phyloP scores from a whole-genome alignment of 1,140 invertebrate genomes.

The Achatina immaculata region DNA sequence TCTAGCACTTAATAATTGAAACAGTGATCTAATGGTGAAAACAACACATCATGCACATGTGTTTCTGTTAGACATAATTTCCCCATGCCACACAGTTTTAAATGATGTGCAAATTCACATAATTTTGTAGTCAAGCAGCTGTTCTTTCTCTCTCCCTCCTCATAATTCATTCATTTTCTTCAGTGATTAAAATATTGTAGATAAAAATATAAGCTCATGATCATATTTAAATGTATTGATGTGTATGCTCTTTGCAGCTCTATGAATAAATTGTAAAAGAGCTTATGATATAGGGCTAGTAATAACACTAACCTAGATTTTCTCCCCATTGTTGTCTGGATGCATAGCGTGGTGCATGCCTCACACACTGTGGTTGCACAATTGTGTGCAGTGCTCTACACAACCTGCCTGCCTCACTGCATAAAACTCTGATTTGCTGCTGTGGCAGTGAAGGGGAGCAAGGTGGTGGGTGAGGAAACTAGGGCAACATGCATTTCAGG shows the following conservation, averaged over 20 bases:
- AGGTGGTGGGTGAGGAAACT: constrained; percentile 26
- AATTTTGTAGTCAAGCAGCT: background rate
- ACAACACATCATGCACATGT: constrained; percentile 4
- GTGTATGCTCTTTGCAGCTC: background rate
- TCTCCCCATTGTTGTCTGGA: constrained; percentile 32
- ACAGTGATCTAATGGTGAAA: background rate
- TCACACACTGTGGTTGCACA: constrained; percentile 2
- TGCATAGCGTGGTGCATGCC: constrained; percentile 27
- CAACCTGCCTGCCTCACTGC: constrained; percentile 38
- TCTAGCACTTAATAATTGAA: background rate
- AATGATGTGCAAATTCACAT: background rate
- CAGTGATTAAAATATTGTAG: no score
- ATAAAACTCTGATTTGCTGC: constrained; percentile 26
- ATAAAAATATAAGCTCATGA: no score
- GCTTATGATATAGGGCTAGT: background rate
- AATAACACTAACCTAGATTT: constrained; percentile 26
- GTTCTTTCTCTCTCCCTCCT: constrained; percentile 10
- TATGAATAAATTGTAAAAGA: background rate
- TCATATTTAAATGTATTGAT: background rate
- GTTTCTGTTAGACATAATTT: background rate
- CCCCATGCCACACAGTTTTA: background rate
- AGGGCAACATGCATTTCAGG: constrained; percentile 36
- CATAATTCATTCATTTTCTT: background rate
- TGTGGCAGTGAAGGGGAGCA: constrained; percentile 12
- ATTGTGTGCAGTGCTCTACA: constrained; percentile 28